Percentiles rank a stretch among this genome's conserved stretches.
Evolutionary conservation across 37 sponge, comb jelly and placozoan species (phyloP).

Genomic region (Dysidea cf. avara): DNA sequence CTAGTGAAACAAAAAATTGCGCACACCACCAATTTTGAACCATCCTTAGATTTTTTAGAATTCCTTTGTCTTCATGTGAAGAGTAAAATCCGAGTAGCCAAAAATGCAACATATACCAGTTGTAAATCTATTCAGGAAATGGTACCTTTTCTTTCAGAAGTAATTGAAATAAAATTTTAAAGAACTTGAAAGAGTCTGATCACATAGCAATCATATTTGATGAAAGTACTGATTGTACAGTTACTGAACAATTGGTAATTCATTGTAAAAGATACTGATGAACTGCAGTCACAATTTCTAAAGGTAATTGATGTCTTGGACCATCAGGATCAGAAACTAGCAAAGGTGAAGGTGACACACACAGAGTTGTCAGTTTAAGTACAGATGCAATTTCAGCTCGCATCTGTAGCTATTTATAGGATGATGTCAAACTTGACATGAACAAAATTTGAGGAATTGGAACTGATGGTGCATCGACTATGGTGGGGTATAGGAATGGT

Average conservation of each 20-base stretch:
- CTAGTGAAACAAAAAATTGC: too few relatives aligned
- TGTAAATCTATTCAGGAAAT: too few relatives aligned
- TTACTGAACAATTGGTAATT: conserved; percentile 2
- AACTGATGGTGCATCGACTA: conserved; percentile 29
- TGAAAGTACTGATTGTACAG: conserved; percentile 9
- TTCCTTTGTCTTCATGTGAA: too few relatives aligned
- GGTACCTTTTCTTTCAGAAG: conserved; percentile 15
- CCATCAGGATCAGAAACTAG: background rate
- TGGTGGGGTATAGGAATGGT: conserved; percentile 12
- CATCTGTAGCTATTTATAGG: conserved; percentile 3
- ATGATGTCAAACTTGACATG: conserved; percentile 1
- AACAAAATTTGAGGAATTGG: conserved; percentile 26
- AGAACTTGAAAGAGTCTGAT: conserved; percentile 18
- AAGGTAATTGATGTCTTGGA: conserved; percentile 18
- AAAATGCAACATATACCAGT: too few relatives aligned
- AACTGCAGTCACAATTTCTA: background rate
- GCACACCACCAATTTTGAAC: too few relatives aligned
- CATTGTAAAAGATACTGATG: conserved; percentile 1
- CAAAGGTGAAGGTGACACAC: background rate
- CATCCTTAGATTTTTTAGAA: too few relatives aligned
- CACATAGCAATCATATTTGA: conserved; percentile 14
- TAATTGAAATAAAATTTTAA: conserved; percentile 4
- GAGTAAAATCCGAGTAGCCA: too few relatives aligned
- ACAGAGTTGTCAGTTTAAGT: background rate
- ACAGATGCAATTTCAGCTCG: background rate